Conservation (phyloP, 1,140 invertebrate species). For the Homarus americanus region DNA sequence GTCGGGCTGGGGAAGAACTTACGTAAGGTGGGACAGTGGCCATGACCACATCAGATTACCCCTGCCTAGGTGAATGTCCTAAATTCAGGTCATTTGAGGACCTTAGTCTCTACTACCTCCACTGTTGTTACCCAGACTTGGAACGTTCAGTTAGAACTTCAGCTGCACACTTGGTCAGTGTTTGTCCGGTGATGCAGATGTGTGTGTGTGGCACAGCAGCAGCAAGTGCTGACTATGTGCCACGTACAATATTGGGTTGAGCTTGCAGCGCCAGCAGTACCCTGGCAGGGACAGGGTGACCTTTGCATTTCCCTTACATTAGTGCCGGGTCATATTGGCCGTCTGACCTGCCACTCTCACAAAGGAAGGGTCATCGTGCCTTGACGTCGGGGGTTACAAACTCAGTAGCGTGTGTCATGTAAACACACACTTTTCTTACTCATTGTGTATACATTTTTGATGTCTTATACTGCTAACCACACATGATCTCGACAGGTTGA, state of each 20-base stretch:
- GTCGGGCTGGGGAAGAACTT: background rate
- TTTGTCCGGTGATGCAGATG: too few species aligned
- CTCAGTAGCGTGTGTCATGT: slow-evolving; percentile 28
- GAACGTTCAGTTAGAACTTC: too few species aligned
- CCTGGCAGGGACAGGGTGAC: too few species aligned
- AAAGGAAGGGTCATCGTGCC: slow-evolving; percentile 24
- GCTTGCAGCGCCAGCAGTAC: too few species aligned
- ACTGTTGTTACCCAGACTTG: too few species aligned
- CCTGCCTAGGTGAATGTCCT: background rate
- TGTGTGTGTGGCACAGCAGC: too few species aligned
- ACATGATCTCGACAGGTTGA: too few species aligned
- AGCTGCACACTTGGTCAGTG: too few species aligned
- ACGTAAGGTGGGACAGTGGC: slow-evolving; percentile 33
- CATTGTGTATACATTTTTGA: slow-evolving; percentile 27
- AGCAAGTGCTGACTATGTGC: too few species aligned
- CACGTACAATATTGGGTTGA: too few species aligned
- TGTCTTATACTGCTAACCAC: slow-evolving; percentile 5
- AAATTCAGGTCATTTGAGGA: too few species aligned
- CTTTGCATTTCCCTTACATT: background rate
- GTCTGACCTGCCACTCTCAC: background rate
- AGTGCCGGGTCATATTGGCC: slow-evolving; percentile 26
- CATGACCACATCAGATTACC: slow-evolving; percentile 17
- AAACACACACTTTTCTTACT: slow-evolving; percentile 30
- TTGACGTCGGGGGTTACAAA: background rate
- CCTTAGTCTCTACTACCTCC: too few species aligned